Evolutionary conservation across 2,113 vertebrate genomes (phyloP), one percentile per base, ranked within the genome.

Genomic region (Ictalurus furcatus): DNA sequence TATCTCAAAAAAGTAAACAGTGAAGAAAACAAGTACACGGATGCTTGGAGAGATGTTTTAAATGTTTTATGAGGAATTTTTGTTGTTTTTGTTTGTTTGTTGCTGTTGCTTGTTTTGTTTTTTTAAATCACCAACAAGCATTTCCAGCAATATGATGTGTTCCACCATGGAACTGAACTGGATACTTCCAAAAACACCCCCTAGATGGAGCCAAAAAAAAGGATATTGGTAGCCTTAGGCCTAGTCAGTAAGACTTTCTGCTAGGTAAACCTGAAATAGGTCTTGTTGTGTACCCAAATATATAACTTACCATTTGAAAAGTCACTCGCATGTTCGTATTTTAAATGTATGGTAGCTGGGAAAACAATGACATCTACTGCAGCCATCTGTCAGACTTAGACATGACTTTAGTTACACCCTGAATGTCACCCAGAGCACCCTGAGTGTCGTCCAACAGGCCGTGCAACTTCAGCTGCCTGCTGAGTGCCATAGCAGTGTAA

Each of bases 361-460:
- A 73, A 85, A 54, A 56, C 65, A 73, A n/a, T 84, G 67, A 78
- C 54, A 78, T 40, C 25, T 74, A 73, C 48, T 44, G 25, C 54
- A 87, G 73, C 34, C 23, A 78, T 78, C 56, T 78, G 71, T 69
- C 71, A 40, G 16, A 85, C 67, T 54, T 92, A 91, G 6, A 59
- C 79, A 9, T 89, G 21, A 76, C 40, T 79, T 85, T 34, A 34
- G 30, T 52, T 48, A 37, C 73, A 65, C 56, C n/a, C 34, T 85
- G 76, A 87, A 71, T 90, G 89, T 67, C 88, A 87, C 78, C 86
- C 83, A 65, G 44, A 14, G 81, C 85, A 74, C 28, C 37, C 78
- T 63, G n/a, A 44, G 86, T 95, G 93, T 88, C n/a, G 91, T 89
- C 84, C 74, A 93, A 93, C 94, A 89, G 91, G 94, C 91, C 92